Percentiles rank a stretch among this genome's conserved stretches.
Evolutionary conservation across 2,888 invertebrate species (phyloP).

Genomic region (Seira ritae): DNA sequence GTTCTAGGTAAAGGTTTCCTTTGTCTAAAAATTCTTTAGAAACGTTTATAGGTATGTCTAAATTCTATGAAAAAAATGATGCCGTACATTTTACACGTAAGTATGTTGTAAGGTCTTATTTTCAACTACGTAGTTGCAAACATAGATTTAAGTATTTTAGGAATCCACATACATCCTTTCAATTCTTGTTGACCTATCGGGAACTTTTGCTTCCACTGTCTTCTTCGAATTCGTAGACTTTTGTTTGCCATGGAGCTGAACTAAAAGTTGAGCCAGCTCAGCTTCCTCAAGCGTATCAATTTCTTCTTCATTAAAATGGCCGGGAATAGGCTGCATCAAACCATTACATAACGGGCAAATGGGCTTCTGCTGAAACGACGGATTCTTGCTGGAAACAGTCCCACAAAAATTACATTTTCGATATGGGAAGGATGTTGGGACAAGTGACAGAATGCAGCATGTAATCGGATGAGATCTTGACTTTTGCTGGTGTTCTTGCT

Average conservation of each 20-base stretch:
- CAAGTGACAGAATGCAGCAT: constrained; percentile 42
- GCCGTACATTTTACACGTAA: no score
- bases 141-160: constrained; percentile 5
- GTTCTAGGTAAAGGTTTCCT: no score
- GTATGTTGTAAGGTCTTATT: no score
- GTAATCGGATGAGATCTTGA: constrained; percentile 45
- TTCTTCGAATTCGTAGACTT: neutral
- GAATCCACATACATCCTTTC: constrained; percentile 40
- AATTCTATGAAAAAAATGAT: no score
- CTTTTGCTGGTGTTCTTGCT: constrained; percentile 49
- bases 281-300: constrained; percentile 74
- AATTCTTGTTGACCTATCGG: constrained; percentile 20
- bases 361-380: constrained; percentile 45
- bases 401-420: constrained; percentile 51
- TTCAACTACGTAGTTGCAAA: neutral
- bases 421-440: constrained; percentile 46
- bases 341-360: constrained; percentile 57
- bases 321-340: constrained; percentile 36
- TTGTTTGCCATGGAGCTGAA: no score
- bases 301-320: constrained; percentile 69
- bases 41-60: no score
- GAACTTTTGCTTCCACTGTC: neutral
- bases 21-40: no score
- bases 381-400: constrained; percentile 28
- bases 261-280: neutral